A percentile compares a stretch with the other conserved stretches of the same genome.
Conservation (phyloP, 2,113 vertebrate genomes). For the Myanophis thanlyinensis region DNA sequence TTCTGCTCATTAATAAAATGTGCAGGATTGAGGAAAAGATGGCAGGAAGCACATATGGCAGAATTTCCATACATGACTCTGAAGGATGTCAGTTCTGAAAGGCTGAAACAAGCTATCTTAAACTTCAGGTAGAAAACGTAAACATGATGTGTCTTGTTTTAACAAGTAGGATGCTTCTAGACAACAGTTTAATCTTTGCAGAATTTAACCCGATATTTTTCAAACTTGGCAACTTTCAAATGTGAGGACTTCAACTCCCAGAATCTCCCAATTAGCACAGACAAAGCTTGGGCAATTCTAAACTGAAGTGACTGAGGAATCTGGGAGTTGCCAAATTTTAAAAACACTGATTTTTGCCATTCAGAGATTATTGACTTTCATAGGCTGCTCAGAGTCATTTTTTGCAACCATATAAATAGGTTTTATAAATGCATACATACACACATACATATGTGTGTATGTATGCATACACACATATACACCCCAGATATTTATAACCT, state of each 20-base stretch:
- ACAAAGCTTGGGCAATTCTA: neutral
- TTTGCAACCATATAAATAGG: neutral
- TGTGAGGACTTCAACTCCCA: neutral
- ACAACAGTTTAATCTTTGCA: neutral
- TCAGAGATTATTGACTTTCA: neutral
- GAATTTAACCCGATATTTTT: neutral
- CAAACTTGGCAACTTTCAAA: neutral
- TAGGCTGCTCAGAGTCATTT: neutral
- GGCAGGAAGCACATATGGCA: neutral
- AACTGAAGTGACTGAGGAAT: neutral
- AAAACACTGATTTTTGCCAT: neutral
- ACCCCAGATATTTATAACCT: neutral
- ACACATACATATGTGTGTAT: too few relatives aligned
- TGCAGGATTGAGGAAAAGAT: neutral
- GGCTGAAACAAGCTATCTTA: neutral
- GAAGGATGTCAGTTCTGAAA: neutral
- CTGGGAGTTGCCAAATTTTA: neutral
- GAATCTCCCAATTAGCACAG: neutral
- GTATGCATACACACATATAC: too few relatives aligned
- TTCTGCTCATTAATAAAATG: neutral
- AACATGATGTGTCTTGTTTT: neutral
- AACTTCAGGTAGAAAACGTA: neutral
- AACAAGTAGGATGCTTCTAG: neutral
- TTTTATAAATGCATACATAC: too few relatives aligned
- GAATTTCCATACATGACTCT: neutral